Conservation (phyloP, 2,888 invertebrate species). For the Dicyrtoma fusca region DNA sequence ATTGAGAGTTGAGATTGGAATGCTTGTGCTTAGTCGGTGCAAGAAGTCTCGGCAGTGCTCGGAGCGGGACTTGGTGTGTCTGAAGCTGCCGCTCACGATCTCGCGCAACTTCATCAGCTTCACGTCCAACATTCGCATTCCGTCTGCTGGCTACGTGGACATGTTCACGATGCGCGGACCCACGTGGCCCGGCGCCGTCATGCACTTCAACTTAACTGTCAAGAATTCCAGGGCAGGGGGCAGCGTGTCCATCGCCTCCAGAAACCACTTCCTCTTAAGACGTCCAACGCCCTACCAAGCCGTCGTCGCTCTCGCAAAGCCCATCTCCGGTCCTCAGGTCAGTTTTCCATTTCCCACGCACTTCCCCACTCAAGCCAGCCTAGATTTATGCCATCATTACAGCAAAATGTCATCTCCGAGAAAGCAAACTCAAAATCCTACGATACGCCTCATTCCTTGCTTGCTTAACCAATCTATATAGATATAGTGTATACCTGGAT, state of each 20-base stretch:
- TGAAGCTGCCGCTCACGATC: conserved; percentile 79
- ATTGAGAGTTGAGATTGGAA: too few relatives aligned
- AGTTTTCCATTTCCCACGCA: too few relatives aligned
- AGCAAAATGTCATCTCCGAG: too few relatives aligned
- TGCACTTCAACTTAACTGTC: conserved; percentile 76
- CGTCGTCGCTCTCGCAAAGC: conserved; percentile 72
- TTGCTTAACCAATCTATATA: too few relatives aligned
- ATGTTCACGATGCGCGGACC: conserved; percentile 89
- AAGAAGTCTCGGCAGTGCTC: conserved; percentile 47
- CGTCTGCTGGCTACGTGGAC: conserved; percentile 68
- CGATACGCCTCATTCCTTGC: too few relatives aligned
- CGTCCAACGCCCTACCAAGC: conserved; percentile 69
- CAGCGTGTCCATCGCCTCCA: conserved; percentile 59
- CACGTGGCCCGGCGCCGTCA: conserved; percentile 69
- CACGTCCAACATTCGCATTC: conserved; percentile 78
- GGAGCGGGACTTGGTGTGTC: conserved; percentile 63
- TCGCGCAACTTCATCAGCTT: conserved; percentile 94
- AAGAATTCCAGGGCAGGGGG: conserved; percentile 65
- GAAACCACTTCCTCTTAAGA: conserved; percentile 62
- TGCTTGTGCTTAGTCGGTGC: conserved; percentile 47
- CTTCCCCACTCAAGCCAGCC: too few relatives aligned
- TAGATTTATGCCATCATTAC: too few relatives aligned
- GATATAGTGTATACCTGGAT: too few relatives aligned
- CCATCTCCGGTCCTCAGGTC: conserved; percentile 79
- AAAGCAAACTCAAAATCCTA: too few relatives aligned